Percentiles rank a stretch among this genome's conserved stretches.
These are phyloP conservation scores for Scomberomorus guttatus DNA, from an alignment of 2,797 vertebrate genomes.

Conservation along the genomic window DNA sequence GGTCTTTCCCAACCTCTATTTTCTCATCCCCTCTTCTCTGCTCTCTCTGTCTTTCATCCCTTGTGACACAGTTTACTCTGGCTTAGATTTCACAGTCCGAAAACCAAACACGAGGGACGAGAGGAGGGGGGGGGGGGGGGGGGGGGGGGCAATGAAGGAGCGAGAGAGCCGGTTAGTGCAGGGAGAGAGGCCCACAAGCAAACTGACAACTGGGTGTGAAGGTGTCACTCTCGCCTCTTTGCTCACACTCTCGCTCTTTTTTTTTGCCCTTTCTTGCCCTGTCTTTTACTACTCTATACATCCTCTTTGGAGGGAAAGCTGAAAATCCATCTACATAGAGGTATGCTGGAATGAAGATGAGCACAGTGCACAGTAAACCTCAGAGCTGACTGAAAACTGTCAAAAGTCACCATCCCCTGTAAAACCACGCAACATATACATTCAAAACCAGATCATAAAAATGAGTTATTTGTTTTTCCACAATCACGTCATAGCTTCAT, in stretches of 20 bases:
- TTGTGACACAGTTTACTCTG: conserved; percentile 51
- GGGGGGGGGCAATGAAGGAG: conserved; percentile 61
- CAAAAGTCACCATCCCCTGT: conserved; percentile 71
- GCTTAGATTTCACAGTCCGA: conserved; percentile 77
- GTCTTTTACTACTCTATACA: conserved; percentile 42
- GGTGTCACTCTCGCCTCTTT: conserved; percentile 75
- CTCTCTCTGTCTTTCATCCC: conserved; percentile 71
- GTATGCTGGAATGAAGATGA: conserved; percentile 64
- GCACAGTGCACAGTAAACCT: conserved; percentile 47
- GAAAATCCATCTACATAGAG: conserved; percentile 53
- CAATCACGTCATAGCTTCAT: conserved; percentile 51
- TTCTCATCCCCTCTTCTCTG: conserved; percentile 55
- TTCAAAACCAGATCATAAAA: conserved; percentile 64
- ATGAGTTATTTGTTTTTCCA: conserved; percentile 65
- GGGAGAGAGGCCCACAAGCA: conserved; percentile 65
- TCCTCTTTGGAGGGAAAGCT: conserved; percentile 64
- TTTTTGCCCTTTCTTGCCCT: conserved; percentile 10
- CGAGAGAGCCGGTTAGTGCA: conserved; percentile 29
- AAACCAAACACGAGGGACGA: conserved; percentile 73
- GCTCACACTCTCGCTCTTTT: conserved; percentile 39
- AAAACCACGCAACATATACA: conserved; percentile 66
- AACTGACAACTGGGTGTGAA: conserved; percentile 83
- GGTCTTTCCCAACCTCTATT: conserved; percentile 55
- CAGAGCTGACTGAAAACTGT: conserved; percentile 76
- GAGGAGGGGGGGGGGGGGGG: conserved; percentile 67